These are phyloP conservation scores for Carassius auratus DNA, from an alignment of 2,113 vertebrate species.

Conservation along the genomic window DNA sequence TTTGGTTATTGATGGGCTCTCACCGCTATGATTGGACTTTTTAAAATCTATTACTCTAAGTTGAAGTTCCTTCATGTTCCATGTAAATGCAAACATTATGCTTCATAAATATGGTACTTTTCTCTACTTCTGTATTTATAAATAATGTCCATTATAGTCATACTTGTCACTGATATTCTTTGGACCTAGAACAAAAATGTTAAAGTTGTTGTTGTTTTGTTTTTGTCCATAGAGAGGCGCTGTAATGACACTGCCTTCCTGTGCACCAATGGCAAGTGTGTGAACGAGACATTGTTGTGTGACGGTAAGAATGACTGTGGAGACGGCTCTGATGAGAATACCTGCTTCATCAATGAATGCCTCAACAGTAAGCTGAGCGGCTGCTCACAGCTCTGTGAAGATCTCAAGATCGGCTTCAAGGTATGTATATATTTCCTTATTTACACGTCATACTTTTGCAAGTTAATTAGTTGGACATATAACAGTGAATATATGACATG, in stretches of 20 bases:
- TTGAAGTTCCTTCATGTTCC: neutral
- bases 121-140: too few species aligned
- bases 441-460: neutral
- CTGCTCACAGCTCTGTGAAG: conserved; percentile 94
- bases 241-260: conserved; percentile 90
- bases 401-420: conserved; percentile 96
- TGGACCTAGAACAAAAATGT: neutral
- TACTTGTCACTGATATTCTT: neutral
- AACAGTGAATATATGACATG: neutral
- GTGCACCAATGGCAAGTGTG: conserved; percentile 86
- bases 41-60: neutral
- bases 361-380: conserved; percentile 90
- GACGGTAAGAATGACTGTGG: conserved; percentile 88
- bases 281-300: conserved; percentile 87
- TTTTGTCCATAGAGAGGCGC: conserved; percentile 80
- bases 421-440: conserved; percentile 58
- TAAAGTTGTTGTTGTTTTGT: conserved; percentile 1
- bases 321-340: conserved; percentile 88
- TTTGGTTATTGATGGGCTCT: neutral
- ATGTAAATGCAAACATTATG: neutral
- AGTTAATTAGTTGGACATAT: neutral
- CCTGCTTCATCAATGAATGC: conserved; percentile 96
- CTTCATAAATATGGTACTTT: too few species aligned
- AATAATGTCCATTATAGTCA: too few species aligned
- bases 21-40: neutral